These are phyloP conservation scores for Pholis gunnellus DNA, from an alignment of 2,113 vertebrate genomes.

Conservation along the genomic window DNA sequence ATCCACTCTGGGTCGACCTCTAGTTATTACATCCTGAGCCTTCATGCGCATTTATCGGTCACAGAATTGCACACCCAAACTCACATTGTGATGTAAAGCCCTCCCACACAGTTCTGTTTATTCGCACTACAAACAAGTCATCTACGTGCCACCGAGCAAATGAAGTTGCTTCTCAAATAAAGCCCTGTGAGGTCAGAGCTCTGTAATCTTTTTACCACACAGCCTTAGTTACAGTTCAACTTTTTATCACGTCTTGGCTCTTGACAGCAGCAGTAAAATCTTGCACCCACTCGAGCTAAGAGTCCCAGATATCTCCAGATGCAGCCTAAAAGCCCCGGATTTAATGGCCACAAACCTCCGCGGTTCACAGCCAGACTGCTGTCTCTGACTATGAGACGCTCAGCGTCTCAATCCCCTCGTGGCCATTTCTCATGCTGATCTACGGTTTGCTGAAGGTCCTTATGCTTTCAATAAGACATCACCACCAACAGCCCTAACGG, in stretches of 20 bases:
- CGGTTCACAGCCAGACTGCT: conserved; percentile 46
- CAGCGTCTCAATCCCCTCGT: conserved; percentile 15
- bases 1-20: neutral
- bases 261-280: conserved; percentile 12
- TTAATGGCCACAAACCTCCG: conserved; percentile 18
- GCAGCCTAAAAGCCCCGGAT: neutral
- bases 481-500: neutral
- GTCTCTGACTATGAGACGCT: conserved; percentile 21
- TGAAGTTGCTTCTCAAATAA: neutral
- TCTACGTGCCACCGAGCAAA: neutral
- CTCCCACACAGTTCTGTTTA: conserved; percentile 3
- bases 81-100: neutral
- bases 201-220: conserved; percentile 7
- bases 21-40: neutral
- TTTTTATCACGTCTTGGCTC: conserved; percentile 25
- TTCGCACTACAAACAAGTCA: neutral
- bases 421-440: conserved; percentile 29
- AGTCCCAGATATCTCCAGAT: neutral
- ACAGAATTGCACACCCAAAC: neutral
- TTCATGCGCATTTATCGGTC: neutral
- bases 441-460: conserved; percentile 8
- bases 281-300: neutral
- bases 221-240: neutral
- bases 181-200: neutral
- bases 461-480: conserved; percentile 23